Percentiles rank a stretch among this genome's conserved stretches.
phyloP scores from a whole-genome alignment of 35 echinoderm and acorn worm genomes.

The Antedon bifida region DNA sequence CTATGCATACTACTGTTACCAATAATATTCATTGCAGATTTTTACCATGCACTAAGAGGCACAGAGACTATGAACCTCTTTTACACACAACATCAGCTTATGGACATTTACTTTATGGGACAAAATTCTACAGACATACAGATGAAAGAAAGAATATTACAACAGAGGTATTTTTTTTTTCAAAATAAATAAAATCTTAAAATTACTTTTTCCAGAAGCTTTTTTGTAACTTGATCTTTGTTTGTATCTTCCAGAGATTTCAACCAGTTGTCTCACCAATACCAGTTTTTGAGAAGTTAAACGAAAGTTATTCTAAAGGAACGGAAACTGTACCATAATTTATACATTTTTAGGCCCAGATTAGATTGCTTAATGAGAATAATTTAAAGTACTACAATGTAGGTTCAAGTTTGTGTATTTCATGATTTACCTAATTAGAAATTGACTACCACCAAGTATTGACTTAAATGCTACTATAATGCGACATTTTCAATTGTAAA shows the following conservation, averaged over 20 bases:
- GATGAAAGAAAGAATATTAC: conserved; percentile 65
- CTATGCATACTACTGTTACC: too few relatives aligned
- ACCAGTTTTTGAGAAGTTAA: conserved; percentile 90
- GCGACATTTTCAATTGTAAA: too few relatives aligned
- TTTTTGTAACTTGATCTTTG: neutral
- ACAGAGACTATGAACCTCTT: conserved; percentile 72
- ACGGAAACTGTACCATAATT: conserved; percentile 93
- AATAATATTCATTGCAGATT: conserved; percentile 40
- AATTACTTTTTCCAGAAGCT: too few relatives aligned
- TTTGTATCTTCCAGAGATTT: conserved; percentile 60
- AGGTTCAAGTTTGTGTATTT: too few relatives aligned
- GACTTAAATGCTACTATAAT: too few relatives aligned
- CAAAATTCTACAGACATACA: conserved; percentile 58
- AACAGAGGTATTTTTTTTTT: conserved; percentile 37
- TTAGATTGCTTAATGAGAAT: too few relatives aligned
- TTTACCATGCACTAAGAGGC: conserved; percentile 80
- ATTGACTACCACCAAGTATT: too few relatives aligned
- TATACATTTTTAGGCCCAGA: too few relatives aligned
- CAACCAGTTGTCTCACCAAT: conserved; percentile 91
- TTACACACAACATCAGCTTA: conserved; percentile 91
- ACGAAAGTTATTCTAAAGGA: conserved; percentile 98
- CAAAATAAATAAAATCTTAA: too few relatives aligned
- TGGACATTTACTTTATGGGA: conserved; percentile 89
- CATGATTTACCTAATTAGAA: too few relatives aligned
- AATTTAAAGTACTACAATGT: too few relatives aligned